Evolutionary conservation across 1,140 invertebrate genomes (phyloP).

Genomic region (Diorhabda sublineata): DNA sequence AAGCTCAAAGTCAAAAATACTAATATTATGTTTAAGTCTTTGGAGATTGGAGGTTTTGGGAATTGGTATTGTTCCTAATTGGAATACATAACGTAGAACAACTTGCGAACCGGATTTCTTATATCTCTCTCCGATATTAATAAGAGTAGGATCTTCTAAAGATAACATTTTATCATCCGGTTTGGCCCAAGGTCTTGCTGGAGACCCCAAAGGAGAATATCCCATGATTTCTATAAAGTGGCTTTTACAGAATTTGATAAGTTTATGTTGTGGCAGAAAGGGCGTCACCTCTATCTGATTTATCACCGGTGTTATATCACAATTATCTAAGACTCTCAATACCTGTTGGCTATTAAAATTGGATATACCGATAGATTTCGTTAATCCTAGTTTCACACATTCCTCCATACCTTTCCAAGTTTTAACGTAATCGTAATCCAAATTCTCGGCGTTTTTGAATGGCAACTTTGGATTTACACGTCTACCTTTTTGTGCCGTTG

Average conservation of each 20-base stretch:
- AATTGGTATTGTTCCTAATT: conserved; percentile 49
- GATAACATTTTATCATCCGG: conserved; percentile 58
- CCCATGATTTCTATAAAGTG: conserved; percentile 65
- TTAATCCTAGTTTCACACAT: conserved; percentile 62
- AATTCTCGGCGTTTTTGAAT: conserved; percentile 41
- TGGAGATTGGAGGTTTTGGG: conserved; percentile 60
- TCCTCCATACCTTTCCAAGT: conserved; percentile 81
- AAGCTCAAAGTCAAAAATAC: conserved; percentile 57
- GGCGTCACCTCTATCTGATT: conserved; percentile 56
- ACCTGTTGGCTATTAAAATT: conserved; percentile 82
- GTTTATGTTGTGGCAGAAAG: conserved; percentile 37
- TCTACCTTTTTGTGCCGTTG: conserved; percentile 48
- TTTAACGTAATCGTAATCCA: conserved; percentile 68
- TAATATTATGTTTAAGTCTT: conserved; percentile 55
- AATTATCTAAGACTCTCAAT: conserved; percentile 59
- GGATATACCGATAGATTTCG: conserved; percentile 75
- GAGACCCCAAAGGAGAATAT: conserved; percentile 73
- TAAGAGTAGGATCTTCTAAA: conserved; percentile 59
- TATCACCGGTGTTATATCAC: conserved; percentile 65
- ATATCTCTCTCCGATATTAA: conserved; percentile 57
- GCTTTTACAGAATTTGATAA: conserved; percentile 52
- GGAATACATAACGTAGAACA: conserved; percentile 47
- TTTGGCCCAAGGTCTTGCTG: conserved; percentile 61
- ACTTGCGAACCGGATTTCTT: conserved; percentile 61
- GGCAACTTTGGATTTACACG: conserved; percentile 27